Percentiles rank a stretch among this genome's conserved stretches.
Evolutionary conservation across 1,140 invertebrate genomes (phyloP).

Genomic region (Pogonomyrmex barbatus): DNA sequence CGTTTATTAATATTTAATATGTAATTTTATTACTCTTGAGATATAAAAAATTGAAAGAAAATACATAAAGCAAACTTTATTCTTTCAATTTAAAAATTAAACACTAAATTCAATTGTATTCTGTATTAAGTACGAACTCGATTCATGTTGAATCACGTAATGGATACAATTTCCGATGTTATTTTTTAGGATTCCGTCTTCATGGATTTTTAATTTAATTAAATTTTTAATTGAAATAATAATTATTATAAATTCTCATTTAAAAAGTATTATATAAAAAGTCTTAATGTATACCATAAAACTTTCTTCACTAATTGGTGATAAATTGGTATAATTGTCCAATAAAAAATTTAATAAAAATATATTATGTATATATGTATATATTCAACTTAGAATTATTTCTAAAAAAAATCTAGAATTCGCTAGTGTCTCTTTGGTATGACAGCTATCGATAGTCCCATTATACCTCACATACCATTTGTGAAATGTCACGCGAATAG

Average conservation of each 20-base stretch:
- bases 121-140: too few relatives aligned
- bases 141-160: too few relatives aligned
- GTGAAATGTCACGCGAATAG: slow-evolving; percentile 20
- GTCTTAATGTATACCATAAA: background rate
- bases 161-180: too few relatives aligned
- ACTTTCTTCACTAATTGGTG: background rate
- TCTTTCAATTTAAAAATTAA: background rate
- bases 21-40: background rate
- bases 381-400: background rate
- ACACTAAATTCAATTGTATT: background rate
- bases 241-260: background rate
- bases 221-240: background rate
- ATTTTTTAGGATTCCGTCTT: background rate
- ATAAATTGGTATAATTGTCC: background rate
- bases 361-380: background rate
- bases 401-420: slow-evolving; percentile 4
- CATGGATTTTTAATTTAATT: background rate
- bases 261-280: background rate
- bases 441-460: slow-evolving; percentile 8
- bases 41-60: background rate
- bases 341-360: background rate
- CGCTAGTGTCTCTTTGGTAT: slow-evolving; percentile 41
- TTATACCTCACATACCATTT: slow-evolving; percentile 39
- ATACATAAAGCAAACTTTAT: background rate
- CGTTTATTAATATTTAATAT: background rate